Evolutionary conservation across 2,888 invertebrate species (phyloP), one percentile per base, ranked within the genome.

Genomic region (Pristionchus entomophagus): DNA sequence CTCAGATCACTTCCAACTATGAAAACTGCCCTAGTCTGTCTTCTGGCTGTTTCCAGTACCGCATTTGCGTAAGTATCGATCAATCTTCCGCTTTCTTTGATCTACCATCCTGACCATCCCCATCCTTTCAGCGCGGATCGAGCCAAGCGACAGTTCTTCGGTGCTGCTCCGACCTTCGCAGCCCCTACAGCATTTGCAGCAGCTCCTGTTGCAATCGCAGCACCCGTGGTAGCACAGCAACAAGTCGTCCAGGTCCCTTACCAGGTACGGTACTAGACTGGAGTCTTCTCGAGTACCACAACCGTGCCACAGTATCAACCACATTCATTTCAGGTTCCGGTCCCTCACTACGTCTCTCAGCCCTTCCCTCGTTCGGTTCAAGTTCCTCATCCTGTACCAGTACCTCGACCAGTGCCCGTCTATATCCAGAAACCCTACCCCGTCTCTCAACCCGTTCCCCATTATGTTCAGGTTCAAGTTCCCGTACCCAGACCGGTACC

Each of bases 401-500:
- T 78, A 3, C 78, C 78, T 26, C 41, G 32, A 29, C 78, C 78
- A 45, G 78, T 78, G 8, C 78, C 78, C 17, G 78, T 78, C 78
- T 78, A 78, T 49, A 78, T 78, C 35, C 78, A 35, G 22, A 78
- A 49, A 29, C 78, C 78, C 22, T 35, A 41, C 32, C 81, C 81
- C 6, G 81, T 81, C 0, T 56, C 81, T 19, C 53, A 56, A 32
- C 81, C 53, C 17, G 81, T 81, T n/a, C 81, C 81, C n/a, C 56
- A 56, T 38, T 41, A 35, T n/a, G 56, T 81, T 17, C n/a, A 81
- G n/a, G 35, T 53, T 26, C 53, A 45, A 22, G 56, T 81, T 0
- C 81, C 53, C 32, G 81, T 81, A 53, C 81, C 81, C 26, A 26
- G 81, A 32, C 81, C 81, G n/a, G 81, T 81, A 14, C 81, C 78